Evolutionary conservation across 2,113 vertebrate genomes (phyloP), one percentile per base, ranked within the genome.

Genomic region (Origma solitaria): DNA sequence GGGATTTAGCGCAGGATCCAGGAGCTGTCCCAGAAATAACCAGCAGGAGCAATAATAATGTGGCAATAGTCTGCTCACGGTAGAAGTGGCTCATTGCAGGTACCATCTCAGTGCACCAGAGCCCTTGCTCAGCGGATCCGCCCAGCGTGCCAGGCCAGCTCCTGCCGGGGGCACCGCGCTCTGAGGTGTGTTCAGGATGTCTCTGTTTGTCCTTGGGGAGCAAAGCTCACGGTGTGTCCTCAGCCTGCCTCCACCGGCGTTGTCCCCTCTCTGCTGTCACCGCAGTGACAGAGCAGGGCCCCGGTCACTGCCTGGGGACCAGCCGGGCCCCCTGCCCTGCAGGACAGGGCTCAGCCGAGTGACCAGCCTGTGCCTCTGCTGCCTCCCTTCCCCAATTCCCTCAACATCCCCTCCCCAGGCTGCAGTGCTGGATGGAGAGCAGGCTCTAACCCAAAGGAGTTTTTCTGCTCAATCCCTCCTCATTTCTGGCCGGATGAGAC

Each of bases 71-170:
- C 38, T 76, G 62, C 33, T 9, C 3, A 2, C 28, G 22, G 40
- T 1, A 23, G 47, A 13, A 44, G 30, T 2, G 11, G n/a, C 27
- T 76, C 40, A 1, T 25, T 30, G 60, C 50, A 57, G 83, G 17
- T 12, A 0, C 11, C 9, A 3, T 11, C 69, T 62, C 64, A 6
- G 9, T 27, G 13, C 1, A 1, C 30, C 38, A 11, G 58, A 42
- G 31, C 20, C 7, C 0, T 15, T 38, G 33, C 53, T 38, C 58
- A 10, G 47, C 8, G 72, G 9, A 7, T 73, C 3, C 28, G 31
- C 62, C 40, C 1, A 1, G 3, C 0, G 2, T 1, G 27, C 9
- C 0, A 7, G 25, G 7, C 47, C 40, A 51, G 38, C 3, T 51
- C 31, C 24, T 40, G 2, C 28, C 16, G 53, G 71, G n/a, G n/a